Percentiles rank a stretch among this genome's conserved stretches.
phyloP scores from a whole-genome alignment of 1,140 invertebrate genomes.

The Aphidius gifuensis region DNA sequence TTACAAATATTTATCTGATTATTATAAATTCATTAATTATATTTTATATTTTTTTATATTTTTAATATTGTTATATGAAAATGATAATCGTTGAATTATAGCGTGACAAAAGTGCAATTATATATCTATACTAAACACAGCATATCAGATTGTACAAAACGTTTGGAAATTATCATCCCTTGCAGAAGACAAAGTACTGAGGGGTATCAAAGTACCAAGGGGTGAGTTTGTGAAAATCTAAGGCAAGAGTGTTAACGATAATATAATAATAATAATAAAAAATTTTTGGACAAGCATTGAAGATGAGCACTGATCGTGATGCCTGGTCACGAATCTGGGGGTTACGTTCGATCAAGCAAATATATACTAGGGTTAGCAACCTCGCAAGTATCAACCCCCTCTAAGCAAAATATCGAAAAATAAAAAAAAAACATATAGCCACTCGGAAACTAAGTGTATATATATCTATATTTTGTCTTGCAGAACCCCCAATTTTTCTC shows the following conservation, averaged over 20 bases:
- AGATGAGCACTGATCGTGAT: constrained; percentile 27
- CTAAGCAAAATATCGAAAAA: too few species aligned
- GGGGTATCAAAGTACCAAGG: not conserved
- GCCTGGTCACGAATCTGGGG: constrained; percentile 28
- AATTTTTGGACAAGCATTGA: constrained; percentile 26
- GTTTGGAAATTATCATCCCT: constrained; percentile 12
- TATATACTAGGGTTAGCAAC: constrained; percentile 2
- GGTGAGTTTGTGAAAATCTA: constrained; percentile 1
- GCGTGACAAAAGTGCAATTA: too few species aligned
- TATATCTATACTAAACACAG: too few species aligned
- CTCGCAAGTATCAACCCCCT: not conserved
- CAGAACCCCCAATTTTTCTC: too few species aligned
- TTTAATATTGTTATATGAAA: too few species aligned
- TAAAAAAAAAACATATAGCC: too few species aligned
- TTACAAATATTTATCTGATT: too few species aligned
- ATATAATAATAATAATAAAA: constrained; percentile 21
- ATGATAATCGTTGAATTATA: too few species aligned
- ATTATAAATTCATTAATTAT: too few species aligned
- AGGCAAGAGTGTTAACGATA: constrained; percentile 26
- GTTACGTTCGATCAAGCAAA: constrained; percentile 28
- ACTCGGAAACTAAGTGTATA: too few species aligned
- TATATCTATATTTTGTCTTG: too few species aligned
- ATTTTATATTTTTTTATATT: too few species aligned
- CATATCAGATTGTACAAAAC: not conserved
- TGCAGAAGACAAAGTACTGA: constrained; percentile 4